Base-by-base conservation (phyloP, 2,797 vertebrate genomes). In the Tarsius wallacei region DNA sequence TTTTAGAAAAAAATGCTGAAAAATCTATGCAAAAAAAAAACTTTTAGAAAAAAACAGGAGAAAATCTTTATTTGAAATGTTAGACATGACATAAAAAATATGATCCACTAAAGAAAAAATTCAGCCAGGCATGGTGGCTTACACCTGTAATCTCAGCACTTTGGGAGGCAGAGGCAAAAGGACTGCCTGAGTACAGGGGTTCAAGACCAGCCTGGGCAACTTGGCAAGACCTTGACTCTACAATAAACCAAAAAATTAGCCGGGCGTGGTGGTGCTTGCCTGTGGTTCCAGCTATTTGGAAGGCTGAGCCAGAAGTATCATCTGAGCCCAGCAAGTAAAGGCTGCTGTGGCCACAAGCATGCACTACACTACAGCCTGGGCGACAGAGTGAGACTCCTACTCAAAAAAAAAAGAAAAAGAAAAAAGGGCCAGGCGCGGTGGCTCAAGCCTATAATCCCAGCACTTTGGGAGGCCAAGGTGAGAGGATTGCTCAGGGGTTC, bases 11-110 rank as follows among this genome's bases (percentile, higher is more conserved):
- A 63, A 92, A 55, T 13, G 42, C 42, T 42, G 42, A 42, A 42
- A 42, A 42, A 42, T 42, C 42, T 42, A 42, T 42, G 3, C 42
- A 42, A 42, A 42, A 42, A 42, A 42, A 88, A 83, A 82, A 71
- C 17, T 94, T 96, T 57, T 55, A 89, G 57, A 14, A 16, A 57
- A 63, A 92, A 55, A 16, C 4, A 57, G 7, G 12, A 85, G 47
- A 53, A 95, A 90, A 82, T 66, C n/a, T 74, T 91, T 81, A 49
- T 22, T 53, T 88, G 7, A 42, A 26, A 80, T 51, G 61, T 57
- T 31, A 80, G 24, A 63, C 13, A 31, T 76, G 16, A 88, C n/a
- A 91, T 24, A 63, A 95, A 96, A 97, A 90, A n/a, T 21, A 96
- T 36, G 13, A 88, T 53, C 80, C 33, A 78, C 66, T 76, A 94